Percentiles rank a stretch among this genome's conserved stretches.
These are phyloP conservation scores for Phragmatobia fuliginosa DNA, from an alignment of 2,888 invertebrate species.

Conservation along the genomic window DNA sequence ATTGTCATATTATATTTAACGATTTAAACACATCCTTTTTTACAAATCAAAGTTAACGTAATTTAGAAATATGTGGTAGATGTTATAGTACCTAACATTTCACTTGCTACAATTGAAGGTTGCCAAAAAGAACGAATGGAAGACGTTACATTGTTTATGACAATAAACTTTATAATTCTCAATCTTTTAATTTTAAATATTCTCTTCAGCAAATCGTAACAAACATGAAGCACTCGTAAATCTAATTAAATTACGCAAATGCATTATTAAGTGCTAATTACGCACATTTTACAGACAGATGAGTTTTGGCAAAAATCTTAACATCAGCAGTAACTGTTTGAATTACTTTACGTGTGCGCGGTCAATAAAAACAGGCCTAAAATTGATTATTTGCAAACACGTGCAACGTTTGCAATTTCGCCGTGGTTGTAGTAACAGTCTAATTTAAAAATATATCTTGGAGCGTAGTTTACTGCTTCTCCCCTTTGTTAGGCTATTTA, in stretches of 20 bases:
- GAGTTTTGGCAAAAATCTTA: constrained; percentile 71
- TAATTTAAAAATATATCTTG: background rate
- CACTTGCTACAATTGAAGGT: constrained; percentile 81
- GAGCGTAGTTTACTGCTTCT: constrained; percentile 3
- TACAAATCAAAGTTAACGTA: constrained; percentile 40
- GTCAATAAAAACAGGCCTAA: background rate
- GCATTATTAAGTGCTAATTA: constrained; percentile 74
- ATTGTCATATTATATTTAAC: constrained; percentile 69
- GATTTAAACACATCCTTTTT: constrained; percentile 38
- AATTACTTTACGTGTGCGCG: constrained; percentile 22
- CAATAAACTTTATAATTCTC: constrained; percentile 59
- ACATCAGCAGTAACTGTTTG: constrained; percentile 62
- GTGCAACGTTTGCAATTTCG: background rate
- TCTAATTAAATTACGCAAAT: constrained; percentile 84
- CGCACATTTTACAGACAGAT: constrained; percentile 61
- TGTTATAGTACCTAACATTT: constrained; percentile 60
- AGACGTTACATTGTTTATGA: constrained; percentile 70
- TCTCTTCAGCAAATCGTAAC: constrained; percentile 72
- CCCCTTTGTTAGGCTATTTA: background rate
- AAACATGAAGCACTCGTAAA: constrained; percentile 69
- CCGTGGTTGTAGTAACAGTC: background rate
- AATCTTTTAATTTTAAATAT: constrained; percentile 56
- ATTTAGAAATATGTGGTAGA: constrained; percentile 68
- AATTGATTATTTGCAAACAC: background rate
- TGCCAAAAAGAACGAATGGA: constrained; percentile 82